A percentile compares a stretch with the other conserved stretches of the same genome.
These are phyloP conservation scores for Pantherophis alleghaniensis DNA, from an alignment of 2,797 vertebrate genomes.

Conservation along the genomic window DNA sequence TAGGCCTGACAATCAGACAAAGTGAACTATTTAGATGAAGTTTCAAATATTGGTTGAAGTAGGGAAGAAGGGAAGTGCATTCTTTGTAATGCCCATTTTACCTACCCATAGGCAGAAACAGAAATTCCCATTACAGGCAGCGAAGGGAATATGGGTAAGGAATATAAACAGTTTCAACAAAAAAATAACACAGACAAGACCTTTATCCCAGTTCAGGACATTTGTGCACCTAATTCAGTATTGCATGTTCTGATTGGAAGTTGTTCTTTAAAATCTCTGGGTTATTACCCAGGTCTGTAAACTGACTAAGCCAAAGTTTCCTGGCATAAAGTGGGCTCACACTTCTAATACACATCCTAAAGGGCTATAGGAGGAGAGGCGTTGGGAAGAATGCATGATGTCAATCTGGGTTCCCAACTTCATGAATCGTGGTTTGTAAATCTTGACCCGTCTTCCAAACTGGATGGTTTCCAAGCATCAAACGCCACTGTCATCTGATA, in stretches of 20 bases:
- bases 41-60: background rate
- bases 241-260: background rate
- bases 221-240: background rate
- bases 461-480: background rate
- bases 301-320: background rate
- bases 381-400: background rate
- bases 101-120: background rate
- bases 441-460: too few relatives aligned
- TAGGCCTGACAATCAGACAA: background rate
- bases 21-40: background rate
- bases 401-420: background rate
- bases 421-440: background rate
- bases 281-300: background rate
- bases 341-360: background rate
- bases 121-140: background rate
- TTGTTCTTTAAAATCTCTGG: background rate
- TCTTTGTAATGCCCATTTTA: background rate
- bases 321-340: background rate
- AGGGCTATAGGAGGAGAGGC: background rate
- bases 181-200: background rate
- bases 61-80: background rate
- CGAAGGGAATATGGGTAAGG: background rate
- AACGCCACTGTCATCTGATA: background rate
- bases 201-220: background rate
- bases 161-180: background rate